Conservation (phyloP, 2,797 vertebrate genomes). For the Psittacula echo region DNA sequence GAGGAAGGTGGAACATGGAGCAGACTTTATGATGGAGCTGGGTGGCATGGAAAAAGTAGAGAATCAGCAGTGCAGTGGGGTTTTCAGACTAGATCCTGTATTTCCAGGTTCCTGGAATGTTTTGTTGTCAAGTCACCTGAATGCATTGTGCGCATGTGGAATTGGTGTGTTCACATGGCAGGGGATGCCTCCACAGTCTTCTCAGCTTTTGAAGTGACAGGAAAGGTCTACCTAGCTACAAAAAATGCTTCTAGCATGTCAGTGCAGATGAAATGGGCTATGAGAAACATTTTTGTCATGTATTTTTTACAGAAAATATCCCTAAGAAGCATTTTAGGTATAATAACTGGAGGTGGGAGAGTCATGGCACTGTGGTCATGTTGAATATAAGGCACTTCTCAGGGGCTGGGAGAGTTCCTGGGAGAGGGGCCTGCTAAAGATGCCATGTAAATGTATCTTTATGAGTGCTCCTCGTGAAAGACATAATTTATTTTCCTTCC, state of each 20-base stretch:
- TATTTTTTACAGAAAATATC: background rate
- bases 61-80: background rate
- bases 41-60: background rate
- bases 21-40: background rate
- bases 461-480: background rate
- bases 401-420: background rate
- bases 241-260: background rate
- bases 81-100: background rate
- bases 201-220: background rate
- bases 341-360: background rate
- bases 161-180: background rate
- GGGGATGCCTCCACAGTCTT: background rate
- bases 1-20: background rate
- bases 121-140: background rate
- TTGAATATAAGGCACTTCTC: fast-evolving
- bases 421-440: background rate
- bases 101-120: background rate
- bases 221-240: background rate
- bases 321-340: background rate
- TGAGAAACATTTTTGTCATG: background rate
- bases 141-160: background rate
- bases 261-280: background rate
- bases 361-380: fast-evolving
- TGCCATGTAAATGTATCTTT: background rate
- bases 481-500: background rate